Conservation (phyloP, 2,113 vertebrate species). For the Corapipo altera region DNA sequence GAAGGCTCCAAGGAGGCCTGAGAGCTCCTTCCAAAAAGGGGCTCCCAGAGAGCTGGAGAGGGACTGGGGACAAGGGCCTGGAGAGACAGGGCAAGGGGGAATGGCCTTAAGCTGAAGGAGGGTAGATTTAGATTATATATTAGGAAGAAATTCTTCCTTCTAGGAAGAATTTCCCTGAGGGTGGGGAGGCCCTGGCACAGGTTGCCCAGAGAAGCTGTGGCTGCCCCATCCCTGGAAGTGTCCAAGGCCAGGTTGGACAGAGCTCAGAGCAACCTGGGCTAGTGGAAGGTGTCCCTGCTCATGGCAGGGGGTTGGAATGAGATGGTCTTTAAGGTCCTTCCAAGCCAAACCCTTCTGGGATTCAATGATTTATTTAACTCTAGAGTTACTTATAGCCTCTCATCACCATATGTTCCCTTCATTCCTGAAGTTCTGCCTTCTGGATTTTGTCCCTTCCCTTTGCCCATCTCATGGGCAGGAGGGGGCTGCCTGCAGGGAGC, state of each 20-base stretch:
- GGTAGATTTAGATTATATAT: neutral
- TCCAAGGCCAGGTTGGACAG: neutral
- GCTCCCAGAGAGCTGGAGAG: neutral
- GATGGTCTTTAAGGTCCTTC: neutral
- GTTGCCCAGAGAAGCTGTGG: neutral
- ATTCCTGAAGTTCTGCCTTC: neutral
- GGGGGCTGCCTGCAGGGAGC: neutral
- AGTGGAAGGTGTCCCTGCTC: neutral
- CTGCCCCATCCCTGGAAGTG: neutral
- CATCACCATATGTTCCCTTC: fast-evolving
- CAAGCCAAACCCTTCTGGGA: neutral
- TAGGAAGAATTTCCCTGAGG: neutral
- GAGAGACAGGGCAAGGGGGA: neutral
- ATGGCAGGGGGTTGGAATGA: neutral
- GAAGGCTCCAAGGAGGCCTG: neutral
- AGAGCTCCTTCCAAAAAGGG: neutral
- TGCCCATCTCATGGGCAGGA: fast-evolving
- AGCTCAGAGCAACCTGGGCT: neutral
- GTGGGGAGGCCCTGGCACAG: neutral
- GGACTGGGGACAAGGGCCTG: neutral
- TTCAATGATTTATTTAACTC: neutral
- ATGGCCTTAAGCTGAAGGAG: neutral
- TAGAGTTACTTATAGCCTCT: neutral
- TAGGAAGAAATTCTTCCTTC: neutral
- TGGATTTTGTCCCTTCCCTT: neutral